These are phyloP conservation scores for Drosophila niveifrons DNA, from an alignment of 2,888 invertebrate genomes.

Conservation along the genomic window DNA sequence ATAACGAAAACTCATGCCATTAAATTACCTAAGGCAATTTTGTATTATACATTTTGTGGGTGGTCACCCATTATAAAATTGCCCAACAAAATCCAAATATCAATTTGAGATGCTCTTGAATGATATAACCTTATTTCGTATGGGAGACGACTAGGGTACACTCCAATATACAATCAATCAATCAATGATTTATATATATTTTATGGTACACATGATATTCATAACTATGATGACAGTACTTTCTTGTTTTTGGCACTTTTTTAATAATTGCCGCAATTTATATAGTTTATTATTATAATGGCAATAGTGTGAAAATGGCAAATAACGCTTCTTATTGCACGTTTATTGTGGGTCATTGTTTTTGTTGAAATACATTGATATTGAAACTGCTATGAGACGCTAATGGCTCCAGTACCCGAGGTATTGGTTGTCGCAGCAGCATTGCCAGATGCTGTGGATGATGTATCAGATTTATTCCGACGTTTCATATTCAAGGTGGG, in stretches of 20 bases:
- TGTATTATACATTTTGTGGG: background rate
- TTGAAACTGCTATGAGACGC: constrained; percentile 83
- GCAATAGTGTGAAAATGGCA: constrained; percentile 29
- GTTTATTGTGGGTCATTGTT: constrained; percentile 32
- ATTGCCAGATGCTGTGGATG: constrained; percentile 37
- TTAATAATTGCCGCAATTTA: constrained; percentile 60
- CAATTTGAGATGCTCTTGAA: too few relatives aligned
- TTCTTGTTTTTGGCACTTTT: constrained; percentile 64
- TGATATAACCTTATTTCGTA: too few relatives aligned
- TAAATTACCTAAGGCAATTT: background rate
- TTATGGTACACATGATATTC: constrained; percentile 12
- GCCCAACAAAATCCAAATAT: background rate
- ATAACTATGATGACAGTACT: constrained; percentile 21
- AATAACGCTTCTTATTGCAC: constrained; percentile 51
- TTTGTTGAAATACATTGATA: constrained; percentile 5
- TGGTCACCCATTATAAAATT: background rate
- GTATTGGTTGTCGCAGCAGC: constrained; percentile 43
- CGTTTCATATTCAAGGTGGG: constrained; percentile 57
- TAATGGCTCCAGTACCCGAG: constrained; percentile 83
- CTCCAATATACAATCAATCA: constrained; percentile 13
- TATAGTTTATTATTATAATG: constrained; percentile 49
- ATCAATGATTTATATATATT: background rate
- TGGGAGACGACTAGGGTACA: constrained; percentile 31
- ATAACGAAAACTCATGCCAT: background rate
- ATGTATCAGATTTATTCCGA: constrained; percentile 55